A percentile compares a stretch with the other conserved stretches of the same genome.
phyloP scores from a whole-genome alignment of 2,888 invertebrate genomes.

The Eristalis arbustorum region DNA sequence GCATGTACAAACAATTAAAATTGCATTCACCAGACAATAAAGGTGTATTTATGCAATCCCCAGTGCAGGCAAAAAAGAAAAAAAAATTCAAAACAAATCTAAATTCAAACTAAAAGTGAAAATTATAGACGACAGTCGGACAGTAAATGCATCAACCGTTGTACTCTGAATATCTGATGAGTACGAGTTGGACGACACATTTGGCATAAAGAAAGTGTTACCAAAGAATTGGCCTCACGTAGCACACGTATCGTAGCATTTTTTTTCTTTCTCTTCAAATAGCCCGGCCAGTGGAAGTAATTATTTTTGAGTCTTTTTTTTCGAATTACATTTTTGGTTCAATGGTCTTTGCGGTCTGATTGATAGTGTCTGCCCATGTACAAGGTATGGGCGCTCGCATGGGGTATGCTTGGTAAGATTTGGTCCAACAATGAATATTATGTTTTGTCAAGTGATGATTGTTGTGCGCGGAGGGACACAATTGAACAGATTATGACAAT shows the following conservation, averaged over 20 bases:
- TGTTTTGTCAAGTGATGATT: neutral
- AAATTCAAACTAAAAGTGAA: slow-evolving; percentile 31
- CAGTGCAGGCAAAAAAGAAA: slow-evolving; percentile 1
- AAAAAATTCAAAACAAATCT: neutral
- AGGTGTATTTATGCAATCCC: slow-evolving; percentile 5
- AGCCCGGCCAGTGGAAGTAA: slow-evolving; percentile 1
- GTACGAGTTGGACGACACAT: slow-evolving; percentile 29
- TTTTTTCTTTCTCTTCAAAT: neutral
- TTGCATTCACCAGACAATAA: slow-evolving; percentile 19
- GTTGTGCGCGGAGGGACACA: neutral
- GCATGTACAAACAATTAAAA: slow-evolving; percentile 52
- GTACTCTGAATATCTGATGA: slow-evolving; percentile 30
- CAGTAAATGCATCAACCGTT: slow-evolving; percentile 12
- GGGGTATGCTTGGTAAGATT: neutral
- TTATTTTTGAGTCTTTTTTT: slow-evolving; percentile 10
- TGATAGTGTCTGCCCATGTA: neutral
- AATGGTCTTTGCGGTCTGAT: slow-evolving; percentile 39
- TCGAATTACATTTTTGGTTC: slow-evolving; percentile 27
- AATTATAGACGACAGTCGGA: slow-evolving; percentile 10
- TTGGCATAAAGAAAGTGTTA: slow-evolving; percentile 46
- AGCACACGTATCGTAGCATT: neutral
- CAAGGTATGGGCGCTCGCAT: neutral
- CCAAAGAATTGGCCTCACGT: slow-evolving; percentile 22
- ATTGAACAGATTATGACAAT: neutral
- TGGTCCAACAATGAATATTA: neutral